A percentile compares a stretch with the other conserved stretches of the same genome.
Conservation (phyloP, 2,113 vertebrate genomes). For the Myocastor coypus region DNA sequence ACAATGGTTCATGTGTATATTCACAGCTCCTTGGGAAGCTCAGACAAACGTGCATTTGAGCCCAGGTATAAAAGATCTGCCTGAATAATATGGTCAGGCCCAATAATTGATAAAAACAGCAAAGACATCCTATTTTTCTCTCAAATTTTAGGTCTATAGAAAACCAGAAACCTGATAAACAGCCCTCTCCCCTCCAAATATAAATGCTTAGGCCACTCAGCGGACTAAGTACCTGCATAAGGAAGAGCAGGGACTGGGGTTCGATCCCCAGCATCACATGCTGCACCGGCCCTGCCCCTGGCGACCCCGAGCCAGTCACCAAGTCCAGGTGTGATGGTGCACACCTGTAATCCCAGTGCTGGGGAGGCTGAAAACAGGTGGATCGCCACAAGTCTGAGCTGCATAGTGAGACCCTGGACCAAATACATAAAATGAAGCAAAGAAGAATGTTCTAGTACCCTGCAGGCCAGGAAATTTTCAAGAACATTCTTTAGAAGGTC, state of each 20-base stretch:
- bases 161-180: not conserved
- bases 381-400: too few species aligned
- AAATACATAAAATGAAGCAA: too few species aligned
- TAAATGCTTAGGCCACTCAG: not conserved
- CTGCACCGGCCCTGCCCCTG: too few species aligned
- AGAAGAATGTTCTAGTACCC: not conserved
- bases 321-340: too few species aligned
- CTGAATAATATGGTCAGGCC: not conserved
- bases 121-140: not conserved
- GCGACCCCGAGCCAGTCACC: too few species aligned
- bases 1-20: not conserved
- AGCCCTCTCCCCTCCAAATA: not conserved
- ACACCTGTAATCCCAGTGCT: too few species aligned
- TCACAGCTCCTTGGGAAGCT: not conserved
- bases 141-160: slow-evolving; percentile 18
- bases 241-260: too few species aligned
- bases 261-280: too few species aligned
- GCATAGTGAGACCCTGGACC: too few species aligned
- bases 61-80: not conserved
- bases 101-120: not conserved
- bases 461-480: not conserved
- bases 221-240: too few species aligned
- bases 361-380: too few species aligned
- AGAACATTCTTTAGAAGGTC: slow-evolving; percentile 3
- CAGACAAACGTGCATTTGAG: not conserved